These are phyloP conservation scores for Onychostruthus taczanowskii DNA, from an alignment of 2,113 vertebrate genomes.

Conservation along the genomic window DNA sequence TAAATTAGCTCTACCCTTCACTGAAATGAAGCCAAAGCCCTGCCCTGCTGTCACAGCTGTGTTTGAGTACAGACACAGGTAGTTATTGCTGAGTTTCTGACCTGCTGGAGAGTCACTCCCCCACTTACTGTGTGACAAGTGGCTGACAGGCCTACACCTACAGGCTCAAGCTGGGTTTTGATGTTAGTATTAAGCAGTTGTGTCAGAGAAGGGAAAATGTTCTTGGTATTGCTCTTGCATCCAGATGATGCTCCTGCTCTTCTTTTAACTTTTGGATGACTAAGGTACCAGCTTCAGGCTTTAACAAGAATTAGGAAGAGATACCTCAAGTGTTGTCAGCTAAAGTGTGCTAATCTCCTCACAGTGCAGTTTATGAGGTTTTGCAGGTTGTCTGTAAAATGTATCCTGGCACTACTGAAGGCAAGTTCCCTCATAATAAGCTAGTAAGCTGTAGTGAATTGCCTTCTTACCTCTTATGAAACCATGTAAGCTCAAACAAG, in stretches of 20 bases:
- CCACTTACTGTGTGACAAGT: background rate
- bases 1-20: background rate
- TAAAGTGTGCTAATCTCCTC: background rate
- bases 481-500: background rate
- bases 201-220: background rate
- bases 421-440: background rate
- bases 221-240: background rate
- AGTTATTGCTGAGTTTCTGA: background rate
- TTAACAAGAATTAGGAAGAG: background rate
- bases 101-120: background rate
- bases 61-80: background rate
- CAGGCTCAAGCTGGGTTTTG: background rate
- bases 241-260: background rate
- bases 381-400: background rate
- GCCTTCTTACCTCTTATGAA: background rate
- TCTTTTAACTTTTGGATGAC: background rate
- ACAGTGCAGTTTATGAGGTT: background rate
- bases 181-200: background rate
- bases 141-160: background rate
- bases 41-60: background rate
- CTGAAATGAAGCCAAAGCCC: background rate
- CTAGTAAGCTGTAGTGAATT: background rate
- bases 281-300: background rate
- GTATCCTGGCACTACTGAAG: background rate
- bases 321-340: background rate